phyloP scores from a whole-genome alignment of 2,888 invertebrate species.

The Melieria picta region DNA sequence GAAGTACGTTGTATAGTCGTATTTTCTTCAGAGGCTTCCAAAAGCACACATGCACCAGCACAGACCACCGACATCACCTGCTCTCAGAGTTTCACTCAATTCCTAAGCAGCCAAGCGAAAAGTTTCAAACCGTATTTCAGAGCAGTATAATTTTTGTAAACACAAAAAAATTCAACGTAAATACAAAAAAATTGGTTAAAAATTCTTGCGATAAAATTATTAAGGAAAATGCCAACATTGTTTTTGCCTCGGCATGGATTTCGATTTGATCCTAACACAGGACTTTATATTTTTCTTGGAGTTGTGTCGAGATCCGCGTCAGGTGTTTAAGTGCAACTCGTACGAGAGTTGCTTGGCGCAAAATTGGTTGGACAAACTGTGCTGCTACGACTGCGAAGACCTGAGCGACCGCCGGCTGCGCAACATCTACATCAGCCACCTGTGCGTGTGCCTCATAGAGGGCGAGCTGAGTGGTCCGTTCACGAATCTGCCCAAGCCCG shows the following conservation, averaged over 20 bases:
- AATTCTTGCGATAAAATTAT: constrained; percentile 26
- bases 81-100: too few relatives aligned
- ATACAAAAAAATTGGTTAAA: constrained; percentile 10
- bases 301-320: constrained; percentile 45
- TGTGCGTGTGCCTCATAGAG: constrained; percentile 52
- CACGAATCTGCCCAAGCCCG: constrained; percentile 41
- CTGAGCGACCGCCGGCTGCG: constrained; percentile 51
- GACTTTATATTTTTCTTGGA: constrained; percentile 53
- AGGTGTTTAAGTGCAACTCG: constrained; percentile 45
- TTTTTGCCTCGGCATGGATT: constrained; percentile 31
- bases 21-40: too few relatives aligned
- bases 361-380: constrained; percentile 53
- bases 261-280: constrained; percentile 40
- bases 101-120: too few relatives aligned
- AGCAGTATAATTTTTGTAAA: background rate
- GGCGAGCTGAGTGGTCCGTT: constrained; percentile 52
- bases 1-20: too few relatives aligned
- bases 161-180: constrained; percentile 12
- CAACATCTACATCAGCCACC: constrained; percentile 54
- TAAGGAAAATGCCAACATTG: constrained; percentile 28
- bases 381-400: constrained; percentile 45
- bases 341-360: constrained; percentile 44
- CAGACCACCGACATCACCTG: too few relatives aligned
- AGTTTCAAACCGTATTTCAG: background rate
- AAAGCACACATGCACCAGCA: too few relatives aligned